Evolutionary conservation across 2,888 invertebrate species (phyloP).

Genomic region (Ichneumoninae sp.): DNA sequence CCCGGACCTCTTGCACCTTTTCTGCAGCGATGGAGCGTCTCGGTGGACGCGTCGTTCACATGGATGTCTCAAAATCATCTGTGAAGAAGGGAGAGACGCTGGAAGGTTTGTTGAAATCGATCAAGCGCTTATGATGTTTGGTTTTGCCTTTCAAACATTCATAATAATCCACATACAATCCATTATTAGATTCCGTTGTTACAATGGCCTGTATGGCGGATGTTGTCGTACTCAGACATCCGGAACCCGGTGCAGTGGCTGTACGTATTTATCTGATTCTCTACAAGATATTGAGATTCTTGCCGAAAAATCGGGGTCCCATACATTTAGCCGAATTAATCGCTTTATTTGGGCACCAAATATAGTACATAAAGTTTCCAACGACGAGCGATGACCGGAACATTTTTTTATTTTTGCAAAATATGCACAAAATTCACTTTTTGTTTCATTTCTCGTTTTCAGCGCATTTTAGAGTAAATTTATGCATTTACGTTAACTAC

Average conservation of each 20-base stretch:
- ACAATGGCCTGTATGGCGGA: conserved; percentile 97
- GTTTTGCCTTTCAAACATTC: background rate
- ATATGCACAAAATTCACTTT: background rate
- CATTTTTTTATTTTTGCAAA: background rate
- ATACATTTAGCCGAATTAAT: no score
- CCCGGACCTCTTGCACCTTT: conserved; percentile 98
- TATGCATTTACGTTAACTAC: no score
- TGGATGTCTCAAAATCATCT: conserved; percentile 96
- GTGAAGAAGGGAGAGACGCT: conserved; percentile 98
- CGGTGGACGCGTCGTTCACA: conserved; percentile 96
- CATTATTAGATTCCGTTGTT: conserved; percentile 88
- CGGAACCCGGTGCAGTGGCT: conserved; percentile 94
- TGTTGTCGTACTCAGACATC: conserved; percentile 97
- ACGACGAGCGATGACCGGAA: background rate
- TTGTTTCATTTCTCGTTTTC: background rate
- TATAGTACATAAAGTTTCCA: background rate
- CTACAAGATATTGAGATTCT: background rate
- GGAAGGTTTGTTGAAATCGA: conserved; percentile 86
- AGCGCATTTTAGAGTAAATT: background rate
- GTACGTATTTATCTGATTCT: conserved; percentile 85
- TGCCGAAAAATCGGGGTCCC: no score
- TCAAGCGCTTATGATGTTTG: background rate
- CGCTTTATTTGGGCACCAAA: background rate
- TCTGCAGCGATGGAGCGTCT: conserved; percentile 98
- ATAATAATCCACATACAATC: conserved; percentile 14